Conservation (phyloP, 2,113 vertebrate genomes). For the Odocoileus hemionus region DNA sequence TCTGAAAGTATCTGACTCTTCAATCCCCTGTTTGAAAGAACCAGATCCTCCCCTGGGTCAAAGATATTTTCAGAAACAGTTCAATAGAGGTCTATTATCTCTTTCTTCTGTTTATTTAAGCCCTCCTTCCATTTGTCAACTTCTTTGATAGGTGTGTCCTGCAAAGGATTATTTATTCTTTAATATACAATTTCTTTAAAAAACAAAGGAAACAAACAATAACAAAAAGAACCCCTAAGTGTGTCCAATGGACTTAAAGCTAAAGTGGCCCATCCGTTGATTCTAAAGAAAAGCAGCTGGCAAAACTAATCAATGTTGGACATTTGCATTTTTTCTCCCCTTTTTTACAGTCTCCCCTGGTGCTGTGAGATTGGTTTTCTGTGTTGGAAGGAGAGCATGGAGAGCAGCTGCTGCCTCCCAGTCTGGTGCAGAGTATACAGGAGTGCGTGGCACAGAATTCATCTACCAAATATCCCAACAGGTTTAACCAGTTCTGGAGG, state of each 20-base stretch:
- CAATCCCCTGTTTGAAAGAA: background rate
- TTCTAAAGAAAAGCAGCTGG: slow-evolving; percentile 81
- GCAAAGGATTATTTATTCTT: slow-evolving; percentile 21
- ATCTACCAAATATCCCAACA: slow-evolving; percentile 85
- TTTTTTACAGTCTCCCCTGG: slow-evolving; percentile 77
- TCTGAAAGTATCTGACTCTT: background rate
- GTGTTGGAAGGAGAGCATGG: slow-evolving; percentile 75
- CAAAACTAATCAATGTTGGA: slow-evolving; percentile 79
- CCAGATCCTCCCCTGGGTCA: background rate
- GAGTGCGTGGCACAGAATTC: slow-evolving; percentile 84
- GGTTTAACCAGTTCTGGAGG: slow-evolving; percentile 83
- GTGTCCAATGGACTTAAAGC: slow-evolving; percentile 64
- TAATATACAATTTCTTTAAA: slow-evolving; percentile 30
- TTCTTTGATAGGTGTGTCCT: background rate
- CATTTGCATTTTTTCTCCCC: slow-evolving; percentile 82
- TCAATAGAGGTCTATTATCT: background rate
- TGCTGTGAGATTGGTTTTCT: slow-evolving; percentile 77
- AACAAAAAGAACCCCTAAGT: background rate
- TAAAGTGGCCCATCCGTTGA: slow-evolving; percentile 72
- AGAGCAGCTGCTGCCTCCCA: slow-evolving; percentile 78
- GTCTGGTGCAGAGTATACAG: slow-evolving; percentile 70
- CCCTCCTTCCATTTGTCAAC: background rate
- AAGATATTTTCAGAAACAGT: background rate
- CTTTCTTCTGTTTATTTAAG: background rate
- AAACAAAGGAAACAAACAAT: background rate